Conservation (phyloP, 2,113 vertebrate genomes). For the Alligator mississippiensis region DNA sequence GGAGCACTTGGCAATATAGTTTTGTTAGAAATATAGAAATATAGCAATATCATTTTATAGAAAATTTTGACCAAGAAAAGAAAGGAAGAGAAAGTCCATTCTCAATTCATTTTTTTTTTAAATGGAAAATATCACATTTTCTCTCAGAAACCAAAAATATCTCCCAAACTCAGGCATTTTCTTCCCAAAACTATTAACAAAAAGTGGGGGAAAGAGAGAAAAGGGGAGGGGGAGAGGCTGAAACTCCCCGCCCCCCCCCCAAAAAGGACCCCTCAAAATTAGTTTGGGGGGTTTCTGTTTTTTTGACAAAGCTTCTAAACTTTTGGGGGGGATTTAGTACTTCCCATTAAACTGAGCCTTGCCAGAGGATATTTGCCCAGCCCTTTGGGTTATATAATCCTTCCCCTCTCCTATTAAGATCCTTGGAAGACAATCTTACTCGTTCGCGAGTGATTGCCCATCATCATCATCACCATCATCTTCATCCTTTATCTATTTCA, state of each 20-base stretch:
- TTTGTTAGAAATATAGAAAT: neutral
- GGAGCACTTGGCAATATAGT: neutral
- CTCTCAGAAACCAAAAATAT: slow-evolving; percentile 58
- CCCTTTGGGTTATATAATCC: neutral
- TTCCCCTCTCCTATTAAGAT: too few relatives aligned
- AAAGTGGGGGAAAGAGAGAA: slow-evolving; percentile 28
- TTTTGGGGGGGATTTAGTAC: slow-evolving; percentile 26
- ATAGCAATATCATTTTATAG: too few relatives aligned
- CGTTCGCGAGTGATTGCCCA: too few relatives aligned
- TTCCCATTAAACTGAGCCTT: neutral
- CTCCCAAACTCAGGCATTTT: slow-evolving; percentile 61
- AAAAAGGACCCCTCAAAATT: slow-evolving; percentile 30
- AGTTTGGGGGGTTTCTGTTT: slow-evolving; percentile 48
- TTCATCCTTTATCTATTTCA: neutral
- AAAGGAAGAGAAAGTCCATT: neutral
- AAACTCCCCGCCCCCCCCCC: too few relatives aligned
- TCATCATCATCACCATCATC: too few relatives aligned
- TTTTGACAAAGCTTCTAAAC: slow-evolving; percentile 42
- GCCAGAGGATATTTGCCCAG: neutral
- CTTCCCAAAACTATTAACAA: slow-evolving; percentile 61
- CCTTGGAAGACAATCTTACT: too few relatives aligned
- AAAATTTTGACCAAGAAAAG: neutral
- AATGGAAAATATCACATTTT: slow-evolving; percentile 56
- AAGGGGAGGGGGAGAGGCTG: neutral
- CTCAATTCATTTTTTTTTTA: neutral